phyloP scores from a whole-genome alignment of 2,797 vertebrate genomes.

The Falco biarmicus region DNA sequence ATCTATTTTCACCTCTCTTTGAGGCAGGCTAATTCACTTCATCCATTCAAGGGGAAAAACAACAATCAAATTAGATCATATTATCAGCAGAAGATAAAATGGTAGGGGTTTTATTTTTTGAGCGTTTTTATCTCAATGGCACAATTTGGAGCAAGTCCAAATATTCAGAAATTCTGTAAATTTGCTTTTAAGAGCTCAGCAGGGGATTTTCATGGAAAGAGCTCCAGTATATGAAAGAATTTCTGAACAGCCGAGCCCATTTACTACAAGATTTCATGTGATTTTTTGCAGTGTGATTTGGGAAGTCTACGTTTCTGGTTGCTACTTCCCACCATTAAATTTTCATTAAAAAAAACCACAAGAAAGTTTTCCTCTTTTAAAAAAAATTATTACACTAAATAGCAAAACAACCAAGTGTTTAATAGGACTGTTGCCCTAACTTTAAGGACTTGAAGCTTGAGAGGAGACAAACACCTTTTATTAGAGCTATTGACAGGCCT shows the following conservation, averaged over 20 bases:
- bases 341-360: background rate
- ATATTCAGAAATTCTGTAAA: conserved; percentile 66
- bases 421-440: background rate
- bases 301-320: background rate
- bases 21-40: conserved; percentile 52
- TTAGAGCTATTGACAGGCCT: background rate
- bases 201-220: conserved; percentile 6
- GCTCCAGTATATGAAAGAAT: background rate
- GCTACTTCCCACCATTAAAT: background rate
- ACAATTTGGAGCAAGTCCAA: conserved; percentile 67
- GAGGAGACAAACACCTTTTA: background rate
- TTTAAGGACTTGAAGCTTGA: background rate
- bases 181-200: conserved; percentile 62
- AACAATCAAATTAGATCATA: conserved; percentile 65
- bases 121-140: conserved; percentile 57
- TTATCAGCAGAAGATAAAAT: conserved; percentile 59
- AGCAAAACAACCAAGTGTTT: background rate
- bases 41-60: conserved; percentile 28
- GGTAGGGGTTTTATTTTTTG: background rate
- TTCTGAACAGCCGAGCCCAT: conserved; percentile 7
- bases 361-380: background rate
- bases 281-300: background rate
- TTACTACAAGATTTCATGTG: background rate
- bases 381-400: background rate
- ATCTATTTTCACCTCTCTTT: conserved; percentile 47